Base-by-base conservation (phyloP, 2,113 vertebrate genomes). In the Aleadryas rufinucha region DNA sequence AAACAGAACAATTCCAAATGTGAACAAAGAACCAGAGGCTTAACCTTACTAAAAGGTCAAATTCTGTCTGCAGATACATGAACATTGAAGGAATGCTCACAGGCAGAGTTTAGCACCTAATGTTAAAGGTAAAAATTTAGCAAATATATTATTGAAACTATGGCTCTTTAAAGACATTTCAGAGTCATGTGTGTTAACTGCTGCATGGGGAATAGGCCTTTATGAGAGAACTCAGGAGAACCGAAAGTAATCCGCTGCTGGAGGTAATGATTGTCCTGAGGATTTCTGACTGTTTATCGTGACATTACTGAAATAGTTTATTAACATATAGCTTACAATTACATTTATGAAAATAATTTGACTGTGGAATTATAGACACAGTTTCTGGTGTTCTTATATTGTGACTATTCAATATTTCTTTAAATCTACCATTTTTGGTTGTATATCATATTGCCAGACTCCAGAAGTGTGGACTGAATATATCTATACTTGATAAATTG, bases 1-100 rank as follows among this genome's bases (percentile, higher is more conserved):
- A 90, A 96, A 63, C 24, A 76, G 16, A 66, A 53, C 80, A 71
- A 91, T 77, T 90, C 41, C 64, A 94, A 92, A 80, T 54, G 10
- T 49, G 15, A 92, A 68, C 24, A 41, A 64, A 76, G 13, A 84
- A 64, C 7, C 2, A 2, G 60, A 59, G 16, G 45, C 6, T 50
- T 70, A 68, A 87, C 64, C 23, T 85, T 50, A 47, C 11, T 49
- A 75, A 76, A 96, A 84, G 52, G 49, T 81, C 44, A 87, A 47
- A 66, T 65, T 86, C 41, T 64, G 16, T 47, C 64, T 91, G 88
- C 39, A 66, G 49, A 39, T 66, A 53, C 11, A 10, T 86, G 66
- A 87, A 94, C 30, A 54, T 64, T 84, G 45, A 52, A 65, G 52
- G 28, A 90, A 93, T 53, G 14, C 30, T 92, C 56, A 44, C 21